These are phyloP conservation scores for Peucedramus taeniatus DNA, from an alignment of 2,113 vertebrate genomes.

Conservation along the genomic window DNA sequence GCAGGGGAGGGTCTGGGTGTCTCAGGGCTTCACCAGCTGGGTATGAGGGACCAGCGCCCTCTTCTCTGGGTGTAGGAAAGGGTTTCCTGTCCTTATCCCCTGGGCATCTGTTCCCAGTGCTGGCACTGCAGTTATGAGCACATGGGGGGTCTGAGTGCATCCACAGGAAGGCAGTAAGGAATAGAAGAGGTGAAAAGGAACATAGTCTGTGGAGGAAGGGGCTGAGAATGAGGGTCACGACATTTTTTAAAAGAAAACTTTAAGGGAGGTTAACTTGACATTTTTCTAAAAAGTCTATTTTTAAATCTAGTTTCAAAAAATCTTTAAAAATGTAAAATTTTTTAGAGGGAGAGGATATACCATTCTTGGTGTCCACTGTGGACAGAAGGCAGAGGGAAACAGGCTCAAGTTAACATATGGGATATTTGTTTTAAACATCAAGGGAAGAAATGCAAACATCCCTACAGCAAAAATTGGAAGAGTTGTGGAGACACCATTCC, in stretches of 20 bases:
- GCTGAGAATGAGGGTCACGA: not conserved
- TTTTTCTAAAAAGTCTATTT: not conserved
- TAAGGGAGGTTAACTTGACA: not conserved
- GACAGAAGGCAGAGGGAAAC: not conserved
- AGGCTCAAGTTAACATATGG: not conserved
- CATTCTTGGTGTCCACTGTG: not conserved
- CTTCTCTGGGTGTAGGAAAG: not conserved
- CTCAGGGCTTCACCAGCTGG: not conserved
- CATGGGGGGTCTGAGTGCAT: not conserved
- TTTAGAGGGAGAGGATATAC: not conserved
- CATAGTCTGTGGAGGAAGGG: not conserved
- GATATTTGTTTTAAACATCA: not conserved
- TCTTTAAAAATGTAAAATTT: not conserved
- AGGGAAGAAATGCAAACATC: not conserved
- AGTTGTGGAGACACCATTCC: not conserved
- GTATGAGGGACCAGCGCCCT: fast-evolving
- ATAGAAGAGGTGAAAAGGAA: not conserved
- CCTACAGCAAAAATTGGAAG: not conserved
- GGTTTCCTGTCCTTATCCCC: not conserved
- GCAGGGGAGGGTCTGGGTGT: not conserved
- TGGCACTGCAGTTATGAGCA: not conserved
- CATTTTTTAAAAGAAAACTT: not conserved
- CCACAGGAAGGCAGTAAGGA: not conserved
- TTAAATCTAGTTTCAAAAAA: not conserved
- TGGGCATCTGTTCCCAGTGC: not conserved